Evolutionary conservation across 2,113 vertebrate genomes (phyloP).

Genomic region (Polypterus senegalus): DNA sequence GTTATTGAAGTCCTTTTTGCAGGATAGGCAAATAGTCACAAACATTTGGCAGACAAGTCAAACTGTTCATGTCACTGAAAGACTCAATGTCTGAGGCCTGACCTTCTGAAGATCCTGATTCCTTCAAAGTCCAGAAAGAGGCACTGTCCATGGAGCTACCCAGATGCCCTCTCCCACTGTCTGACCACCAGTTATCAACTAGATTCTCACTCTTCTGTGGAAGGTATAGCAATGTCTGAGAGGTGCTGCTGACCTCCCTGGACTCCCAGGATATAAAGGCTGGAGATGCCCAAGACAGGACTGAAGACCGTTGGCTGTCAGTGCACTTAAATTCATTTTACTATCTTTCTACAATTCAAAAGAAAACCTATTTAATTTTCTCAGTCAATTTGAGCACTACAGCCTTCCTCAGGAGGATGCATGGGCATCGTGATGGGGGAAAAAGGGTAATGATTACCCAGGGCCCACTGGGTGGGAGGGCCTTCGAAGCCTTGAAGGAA

Average conservation of each 20-base stretch:
- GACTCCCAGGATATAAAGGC: constrained; percentile 64
- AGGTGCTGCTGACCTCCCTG: constrained; percentile 61
- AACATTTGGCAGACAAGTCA: no score
- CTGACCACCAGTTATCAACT: constrained; percentile 35
- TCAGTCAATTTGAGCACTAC: constrained; percentile 78
- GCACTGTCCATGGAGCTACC: constrained; percentile 33
- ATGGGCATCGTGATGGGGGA: no score
- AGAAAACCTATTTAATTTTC: constrained; percentile 88
- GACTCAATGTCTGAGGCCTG: constrained; percentile 34
- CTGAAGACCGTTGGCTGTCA: constrained; percentile 52
- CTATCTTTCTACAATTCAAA: constrained; percentile 56
- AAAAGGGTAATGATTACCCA: no score
- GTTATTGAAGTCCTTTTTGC: no score
- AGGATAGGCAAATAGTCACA: no score
- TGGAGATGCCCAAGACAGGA: constrained; percentile 64
- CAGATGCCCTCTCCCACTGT: constrained; percentile 11
- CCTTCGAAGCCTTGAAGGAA: no score
- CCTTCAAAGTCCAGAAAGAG: constrained; percentile 37
- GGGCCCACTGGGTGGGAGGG: no score
- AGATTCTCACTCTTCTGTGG: constrained; percentile 44
- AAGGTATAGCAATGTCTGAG: constrained; percentile 63
- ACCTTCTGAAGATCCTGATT: constrained; percentile 43
- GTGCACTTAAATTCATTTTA: constrained; percentile 52
- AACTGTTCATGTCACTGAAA: neutral
- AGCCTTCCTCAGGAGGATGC: constrained; percentile 66